phyloP scores from a whole-genome alignment of 2,113 vertebrate genomes.

The Telmatochromis bifrenatus region DNA sequence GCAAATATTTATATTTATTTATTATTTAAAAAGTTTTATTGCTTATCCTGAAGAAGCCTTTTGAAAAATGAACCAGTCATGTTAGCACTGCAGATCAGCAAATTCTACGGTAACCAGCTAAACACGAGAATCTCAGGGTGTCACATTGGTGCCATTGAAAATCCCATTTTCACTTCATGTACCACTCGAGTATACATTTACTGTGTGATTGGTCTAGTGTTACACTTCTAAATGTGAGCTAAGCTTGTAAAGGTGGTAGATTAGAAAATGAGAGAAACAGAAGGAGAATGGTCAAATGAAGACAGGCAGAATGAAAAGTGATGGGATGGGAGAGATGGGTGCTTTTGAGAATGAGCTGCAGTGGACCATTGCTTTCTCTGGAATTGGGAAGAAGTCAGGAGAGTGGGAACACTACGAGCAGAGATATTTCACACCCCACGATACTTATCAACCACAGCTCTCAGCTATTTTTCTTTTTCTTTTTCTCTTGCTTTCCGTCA shows the following conservation, averaged over 20 bases:
- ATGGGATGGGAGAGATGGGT: neutral
- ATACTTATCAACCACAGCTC: slow-evolving; percentile 26
- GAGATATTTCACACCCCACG: slow-evolving; percentile 17
- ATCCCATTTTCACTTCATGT: neutral
- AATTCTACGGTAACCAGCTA: neutral
- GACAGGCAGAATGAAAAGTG: neutral
- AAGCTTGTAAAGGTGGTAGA: neutral
- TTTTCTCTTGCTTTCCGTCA: neutral
- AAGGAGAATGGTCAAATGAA: neutral
- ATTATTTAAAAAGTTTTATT: neutral
- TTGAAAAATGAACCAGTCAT: neutral
- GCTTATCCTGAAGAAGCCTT: neutral
- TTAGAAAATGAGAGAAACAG: neutral
- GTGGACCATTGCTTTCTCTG: neutral
- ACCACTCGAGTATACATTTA: neutral
- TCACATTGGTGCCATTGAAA: neutral
- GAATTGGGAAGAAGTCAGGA: neutral
- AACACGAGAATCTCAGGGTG: neutral
- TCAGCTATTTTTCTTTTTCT: neutral
- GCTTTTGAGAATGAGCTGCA: neutral
- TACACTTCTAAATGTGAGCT: neutral
- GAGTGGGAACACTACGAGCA: neutral
- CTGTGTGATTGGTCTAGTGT: neutral
- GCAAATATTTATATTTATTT: neutral
- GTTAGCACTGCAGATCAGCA: neutral